Base-by-base conservation (phyloP, 2,888 invertebrate genomes). In the Zootermopsis nevadensis region DNA sequence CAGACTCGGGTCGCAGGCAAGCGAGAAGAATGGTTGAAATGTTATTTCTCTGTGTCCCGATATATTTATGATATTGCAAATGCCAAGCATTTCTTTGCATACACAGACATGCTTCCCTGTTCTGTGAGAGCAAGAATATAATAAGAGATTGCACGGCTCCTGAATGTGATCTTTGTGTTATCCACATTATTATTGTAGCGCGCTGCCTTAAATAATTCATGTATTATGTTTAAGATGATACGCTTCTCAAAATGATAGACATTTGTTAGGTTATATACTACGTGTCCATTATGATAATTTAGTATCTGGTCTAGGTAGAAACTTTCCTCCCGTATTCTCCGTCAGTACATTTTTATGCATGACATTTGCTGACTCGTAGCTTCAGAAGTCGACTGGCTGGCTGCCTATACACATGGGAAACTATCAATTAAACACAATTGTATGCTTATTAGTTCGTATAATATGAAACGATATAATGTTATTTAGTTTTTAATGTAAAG, bases 21-120 rank as follows among this genome's bases (percentile, higher is more conserved):
- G 74, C 74, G 74, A 74, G 74, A 74, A 74, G n/a, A 74, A 19
- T 69, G 22, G 4, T 31, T 12, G 4, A 31, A 69, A 60, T n/a
- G 3, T 38, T 74, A 10, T n/a, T 38, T 74, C 24, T 74, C 24
- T 74, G 74, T 74, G 38, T 38, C 74, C 24, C 74, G n/a, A 22
- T 38, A 38, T 74, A 74, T 74, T 74, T 74, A 74, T 74, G 74
- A 74, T 74, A 74, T 74, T 74, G 38, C 74, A 38, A 38, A 74
- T 74, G 38, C 74, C 74, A 74, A 74, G 38, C 74, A 38, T 74
- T 74, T 74, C 74, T 74, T 38, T 74, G 24, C 24, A 74, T 74
- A 74, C 38, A 72, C 6, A 7, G 22, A 69, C 7, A 2, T 69
- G 12, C 2, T 69, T 69, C n/a, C 74, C 38, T 33, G 31, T 10